Evolutionary conservation across 2,797 vertebrate genomes (phyloP).

Genomic region (Gambelia wislizenii): DNA sequence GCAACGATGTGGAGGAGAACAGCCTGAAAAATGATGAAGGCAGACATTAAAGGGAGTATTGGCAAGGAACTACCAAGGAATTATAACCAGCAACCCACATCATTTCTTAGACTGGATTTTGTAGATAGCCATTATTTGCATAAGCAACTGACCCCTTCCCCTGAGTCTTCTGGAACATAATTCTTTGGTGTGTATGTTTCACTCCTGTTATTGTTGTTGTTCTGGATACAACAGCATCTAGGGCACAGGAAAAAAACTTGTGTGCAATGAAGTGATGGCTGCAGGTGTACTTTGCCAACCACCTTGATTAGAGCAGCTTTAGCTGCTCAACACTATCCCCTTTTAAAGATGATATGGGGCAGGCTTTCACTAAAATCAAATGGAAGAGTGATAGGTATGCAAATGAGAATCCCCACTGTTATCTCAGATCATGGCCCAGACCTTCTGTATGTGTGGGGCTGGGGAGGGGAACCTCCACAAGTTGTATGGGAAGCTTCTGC

Average conservation of each 20-base stretch:
- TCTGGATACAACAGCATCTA: not conserved
- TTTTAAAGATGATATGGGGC: not conserved
- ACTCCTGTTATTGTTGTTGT: not conserved
- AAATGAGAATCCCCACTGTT: not conserved
- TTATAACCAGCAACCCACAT: not conserved
- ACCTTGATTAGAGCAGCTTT: not conserved
- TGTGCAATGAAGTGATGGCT: not conserved
- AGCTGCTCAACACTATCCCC: not conserved
- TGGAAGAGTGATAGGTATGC: no score
- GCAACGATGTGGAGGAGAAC: constrained; percentile 91
- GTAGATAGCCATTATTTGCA: not conserved
- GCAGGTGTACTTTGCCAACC: not conserved
- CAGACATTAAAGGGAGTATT: constrained; percentile 65
- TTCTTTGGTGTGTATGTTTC: not conserved
- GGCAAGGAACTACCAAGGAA: constrained; percentile 82
- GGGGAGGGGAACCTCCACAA: not conserved
- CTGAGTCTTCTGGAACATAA: not conserved
- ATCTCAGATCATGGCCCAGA: not conserved
- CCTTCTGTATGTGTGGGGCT: not conserved
- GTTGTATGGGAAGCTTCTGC: not conserved
- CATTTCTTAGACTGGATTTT: not conserved
- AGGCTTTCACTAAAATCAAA: not conserved
- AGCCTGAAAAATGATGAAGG: constrained; percentile 81
- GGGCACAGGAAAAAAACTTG: not conserved
- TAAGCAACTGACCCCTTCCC: not conserved